Conservation (phyloP, 1,140 invertebrate species). For the Drosophila repletoides region DNA sequence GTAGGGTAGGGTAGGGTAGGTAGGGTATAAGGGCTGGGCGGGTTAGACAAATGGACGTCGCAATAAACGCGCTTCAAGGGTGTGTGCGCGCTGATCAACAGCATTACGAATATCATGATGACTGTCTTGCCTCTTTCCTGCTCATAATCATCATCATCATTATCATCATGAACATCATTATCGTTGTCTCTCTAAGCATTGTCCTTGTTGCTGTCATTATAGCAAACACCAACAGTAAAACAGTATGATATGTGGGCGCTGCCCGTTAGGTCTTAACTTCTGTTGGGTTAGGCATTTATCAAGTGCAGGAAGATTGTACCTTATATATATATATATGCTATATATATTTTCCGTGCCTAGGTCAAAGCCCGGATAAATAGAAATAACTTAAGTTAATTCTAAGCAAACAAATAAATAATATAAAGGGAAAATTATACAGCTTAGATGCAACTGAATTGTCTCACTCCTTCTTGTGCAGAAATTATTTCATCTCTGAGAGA, state of each 20-base stretch:
- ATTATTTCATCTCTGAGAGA: too few species aligned
- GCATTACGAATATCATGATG: slow-evolving; percentile 46
- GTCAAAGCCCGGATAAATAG: too few species aligned
- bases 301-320: too few species aligned
- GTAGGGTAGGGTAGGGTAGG: background rate
- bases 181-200: background rate
- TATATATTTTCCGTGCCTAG: too few species aligned
- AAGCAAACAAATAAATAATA: too few species aligned
- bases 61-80: slow-evolving; percentile 43
- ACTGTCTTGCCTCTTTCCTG: slow-evolving; percentile 41
- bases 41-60: slow-evolving; percentile 68
- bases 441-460: too few species aligned
- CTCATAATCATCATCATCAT: slow-evolving; percentile 46
- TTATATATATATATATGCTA: too few species aligned
- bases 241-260: slow-evolving; percentile 60
- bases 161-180: background rate
- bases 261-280: slow-evolving; percentile 30
- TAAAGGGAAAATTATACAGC: too few species aligned
- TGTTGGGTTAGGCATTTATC: slow-evolving; percentile 47
- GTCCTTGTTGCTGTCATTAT: slow-evolving; percentile 52
- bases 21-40: background rate
- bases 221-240: slow-evolving; percentile 58
- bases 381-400: too few species aligned
- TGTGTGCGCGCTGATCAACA: slow-evolving; percentile 71
- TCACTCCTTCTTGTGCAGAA: too few species aligned